These are phyloP conservation scores for Petroica traversi DNA, from an alignment of 2,113 vertebrate species.

Conservation along the genomic window DNA sequence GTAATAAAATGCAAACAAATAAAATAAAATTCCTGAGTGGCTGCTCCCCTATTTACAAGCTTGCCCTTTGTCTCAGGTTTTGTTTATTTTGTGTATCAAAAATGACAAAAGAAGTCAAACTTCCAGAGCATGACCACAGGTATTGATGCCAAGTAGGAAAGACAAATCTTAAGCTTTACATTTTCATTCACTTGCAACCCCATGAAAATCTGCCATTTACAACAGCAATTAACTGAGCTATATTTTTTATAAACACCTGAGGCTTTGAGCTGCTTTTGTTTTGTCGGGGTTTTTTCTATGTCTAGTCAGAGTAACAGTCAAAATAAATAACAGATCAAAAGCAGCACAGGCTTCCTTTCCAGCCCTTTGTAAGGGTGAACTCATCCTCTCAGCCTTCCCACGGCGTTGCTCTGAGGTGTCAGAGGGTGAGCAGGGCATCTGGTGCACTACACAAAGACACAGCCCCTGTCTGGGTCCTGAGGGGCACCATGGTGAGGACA, in stretches of 20 bases:
- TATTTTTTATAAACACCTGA: not conserved
- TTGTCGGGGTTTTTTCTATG: fast-evolving
- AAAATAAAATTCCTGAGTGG: not conserved
- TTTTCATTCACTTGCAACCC: not conserved
- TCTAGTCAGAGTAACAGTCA: not conserved
- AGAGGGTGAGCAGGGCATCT: not conserved
- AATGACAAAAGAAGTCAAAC: not conserved
- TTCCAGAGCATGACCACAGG: not conserved
- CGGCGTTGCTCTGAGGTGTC: not conserved
- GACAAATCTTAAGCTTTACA: not conserved
- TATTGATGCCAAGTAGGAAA: not conserved
- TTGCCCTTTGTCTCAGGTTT: not conserved
- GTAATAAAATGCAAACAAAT: not conserved
- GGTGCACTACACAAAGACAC: fast-evolving
- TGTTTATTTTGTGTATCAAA: conserved; percentile 12
- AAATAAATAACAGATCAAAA: not conserved
- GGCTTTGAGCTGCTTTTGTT: not conserved
- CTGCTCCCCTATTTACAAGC: conserved; percentile 38
- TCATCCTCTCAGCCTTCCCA: not conserved
- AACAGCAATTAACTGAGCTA: not conserved
- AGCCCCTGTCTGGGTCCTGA: not conserved
- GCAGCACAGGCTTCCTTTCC: not conserved
- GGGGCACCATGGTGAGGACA: fast-evolving
- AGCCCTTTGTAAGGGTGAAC: not conserved
- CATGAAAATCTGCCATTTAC: not conserved